Base-by-base conservation (phyloP, 2,113 vertebrate species). In the Siniperca knerii region DNA sequence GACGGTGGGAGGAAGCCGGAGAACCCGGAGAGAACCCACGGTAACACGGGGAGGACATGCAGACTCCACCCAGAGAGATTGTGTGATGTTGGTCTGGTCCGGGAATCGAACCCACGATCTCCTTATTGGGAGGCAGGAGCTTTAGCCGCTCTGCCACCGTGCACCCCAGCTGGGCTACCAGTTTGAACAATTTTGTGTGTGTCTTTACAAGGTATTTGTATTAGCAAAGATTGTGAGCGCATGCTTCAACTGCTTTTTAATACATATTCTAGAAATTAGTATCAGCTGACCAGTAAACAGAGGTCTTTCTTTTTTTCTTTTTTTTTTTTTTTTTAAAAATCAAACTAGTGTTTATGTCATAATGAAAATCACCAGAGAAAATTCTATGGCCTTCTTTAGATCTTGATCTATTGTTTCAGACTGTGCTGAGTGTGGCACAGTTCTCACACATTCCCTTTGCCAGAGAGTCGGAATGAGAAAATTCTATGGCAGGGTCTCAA, bases 401-500 rank as follows among this genome's bases (percentile, higher is more conserved):
- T 71, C 64, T 44, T 6, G 25, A 42, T 67, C 20, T 50, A 37
- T 72, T 67, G 60, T 82, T 65, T 73, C 12, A 62, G 13, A 58
- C 64, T 46, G 35, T 4, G 48, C 57, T 68, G 35, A 60, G 62
- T 66, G 79, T 78, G 46, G 42, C 62, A 75, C 55, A 83, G 60
- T 44, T 73, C 33, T 70, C 50, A 80, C 68, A 88, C 46, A 69
- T 79, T 83, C 62, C 46, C 74, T 81, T 37, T 87, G 60, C 74
- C 40, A 71, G 44, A 81, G 46, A 70, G 42, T 50, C 23, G 57
- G 50, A 72, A 70, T 57, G 48, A 87, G 79, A 79, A 82, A 75
- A 70, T 89, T 88, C 77, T 75, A 66, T 86, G 75, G 55, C 75
- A 76, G 13, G 16, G 40, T 89, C 70, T 69, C 64, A 85, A 42